These are phyloP conservation scores for Temnothorax rugatulus DNA, from an alignment of 2,888 invertebrate genomes.

Conservation along the genomic window DNA sequence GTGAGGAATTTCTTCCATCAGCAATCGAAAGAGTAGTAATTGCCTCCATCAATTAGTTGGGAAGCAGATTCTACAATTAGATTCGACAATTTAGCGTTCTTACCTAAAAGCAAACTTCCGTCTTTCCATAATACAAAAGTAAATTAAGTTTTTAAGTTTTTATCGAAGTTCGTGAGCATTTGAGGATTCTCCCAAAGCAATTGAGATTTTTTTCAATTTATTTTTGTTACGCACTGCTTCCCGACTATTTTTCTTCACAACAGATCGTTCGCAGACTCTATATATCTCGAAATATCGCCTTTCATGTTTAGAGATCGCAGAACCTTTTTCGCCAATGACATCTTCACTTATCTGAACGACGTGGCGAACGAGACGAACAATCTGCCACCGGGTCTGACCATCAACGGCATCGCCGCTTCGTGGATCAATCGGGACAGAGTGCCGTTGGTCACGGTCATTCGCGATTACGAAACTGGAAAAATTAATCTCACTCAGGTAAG, in stretches of 20 bases:
- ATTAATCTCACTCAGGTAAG: slow-evolving; percentile 90
- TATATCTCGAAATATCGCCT: background rate
- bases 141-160: slow-evolving; percentile 1
- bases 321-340: slow-evolving; percentile 89
- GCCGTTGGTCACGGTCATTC: slow-evolving; percentile 91
- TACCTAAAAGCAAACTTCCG: background rate
- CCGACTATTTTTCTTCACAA: slow-evolving; percentile 40
- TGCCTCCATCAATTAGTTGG: slow-evolving; percentile 66
- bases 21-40: slow-evolving; percentile 86
- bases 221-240: slow-evolving; percentile 52
- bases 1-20: slow-evolving; percentile 90
- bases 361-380: slow-evolving; percentile 88
- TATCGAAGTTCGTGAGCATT: background rate
- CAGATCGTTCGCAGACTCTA: background rate
- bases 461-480: slow-evolving; percentile 90
- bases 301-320: slow-evolving; percentile 58
- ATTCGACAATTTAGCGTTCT: background rate
- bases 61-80: slow-evolving; percentile 56
- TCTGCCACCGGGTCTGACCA: slow-evolving; percentile 88
- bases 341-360: slow-evolving; percentile 92
- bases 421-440: slow-evolving; percentile 94
- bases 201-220: background rate
- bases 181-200: background rate
- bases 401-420: slow-evolving; percentile 91
- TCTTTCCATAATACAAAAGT: background rate